Percentiles rank a stretch among this genome's conserved stretches.
Evolutionary conservation across 2,888 invertebrate genomes (phyloP).

Genomic region (Pediacus dermestoides): DNA sequence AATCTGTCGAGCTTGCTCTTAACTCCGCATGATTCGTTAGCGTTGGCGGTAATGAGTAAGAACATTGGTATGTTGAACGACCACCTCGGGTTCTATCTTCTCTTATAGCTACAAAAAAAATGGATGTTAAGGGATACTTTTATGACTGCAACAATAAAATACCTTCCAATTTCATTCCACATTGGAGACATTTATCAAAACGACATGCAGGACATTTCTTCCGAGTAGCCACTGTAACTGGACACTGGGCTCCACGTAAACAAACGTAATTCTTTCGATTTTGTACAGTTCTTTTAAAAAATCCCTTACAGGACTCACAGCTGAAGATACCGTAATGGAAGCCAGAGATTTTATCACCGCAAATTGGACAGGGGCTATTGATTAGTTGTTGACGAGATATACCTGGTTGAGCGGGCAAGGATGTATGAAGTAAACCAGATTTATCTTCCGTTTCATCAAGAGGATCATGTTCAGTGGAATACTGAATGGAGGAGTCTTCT

Average conservation of each 20-base stretch:
- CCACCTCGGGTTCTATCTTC: constrained; percentile 95
- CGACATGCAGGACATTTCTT: constrained; percentile 97
- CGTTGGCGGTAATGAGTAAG: constrained; percentile 79
- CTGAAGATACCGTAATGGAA: constrained; percentile 98
- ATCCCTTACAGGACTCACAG: constrained; percentile 97
- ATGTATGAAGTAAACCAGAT: constrained; percentile 45
- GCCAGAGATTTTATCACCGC: constrained; percentile 93
- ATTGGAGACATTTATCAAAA: constrained; percentile 91
- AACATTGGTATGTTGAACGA: constrained; percentile 92
- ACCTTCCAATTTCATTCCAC: constrained; percentile 97
- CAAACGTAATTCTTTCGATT: constrained; percentile 97
- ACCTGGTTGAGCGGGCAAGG: constrained; percentile 66
- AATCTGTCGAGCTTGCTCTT: constrained; percentile 45
- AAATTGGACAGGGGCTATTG: constrained; percentile 92
- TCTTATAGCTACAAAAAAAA: constrained; percentile 68
- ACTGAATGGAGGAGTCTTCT: constrained; percentile 43
- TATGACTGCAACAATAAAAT: no score
- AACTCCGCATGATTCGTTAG: constrained; percentile 51
- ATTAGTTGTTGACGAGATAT: constrained; percentile 86
- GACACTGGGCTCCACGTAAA: constrained; percentile 83
- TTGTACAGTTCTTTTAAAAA: constrained; percentile 98
- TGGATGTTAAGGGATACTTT: constrained; percentile 4
- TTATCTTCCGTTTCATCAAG: constrained; percentile 54
- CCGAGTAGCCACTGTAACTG: constrained; percentile 86
- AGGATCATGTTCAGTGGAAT: constrained; percentile 42